Evolutionary conservation across 2,888 invertebrate species (phyloP).

Genomic region (Habroteleia sp.): DNA sequence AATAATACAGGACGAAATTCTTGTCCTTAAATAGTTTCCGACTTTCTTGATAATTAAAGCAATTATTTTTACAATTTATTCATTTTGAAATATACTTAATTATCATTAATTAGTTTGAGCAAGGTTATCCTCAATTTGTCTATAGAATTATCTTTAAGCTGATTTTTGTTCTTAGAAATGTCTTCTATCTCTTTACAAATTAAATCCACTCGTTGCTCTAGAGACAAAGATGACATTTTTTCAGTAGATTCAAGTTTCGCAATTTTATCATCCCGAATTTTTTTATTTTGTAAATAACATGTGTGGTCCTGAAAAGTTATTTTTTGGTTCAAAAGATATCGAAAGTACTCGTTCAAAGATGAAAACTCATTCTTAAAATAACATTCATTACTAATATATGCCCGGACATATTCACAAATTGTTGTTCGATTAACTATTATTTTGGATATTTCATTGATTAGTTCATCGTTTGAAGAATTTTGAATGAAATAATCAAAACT

Average conservation of each 20-base stretch:
- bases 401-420: slow-evolving; percentile 68
- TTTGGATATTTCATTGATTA: slow-evolving; percentile 69
- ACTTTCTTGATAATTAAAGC: too few species aligned
- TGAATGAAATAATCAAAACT: slow-evolving; percentile 72
- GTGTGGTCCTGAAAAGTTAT: slow-evolving; percentile 55
- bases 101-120: slow-evolving; percentile 37
- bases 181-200: slow-evolving; percentile 70
- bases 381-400: slow-evolving; percentile 68
- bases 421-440: slow-evolving; percentile 65
- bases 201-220: slow-evolving; percentile 65
- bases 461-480: slow-evolving; percentile 67
- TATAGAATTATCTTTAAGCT: slow-evolving; percentile 57
- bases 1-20: too few species aligned
- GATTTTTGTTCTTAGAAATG: slow-evolving; percentile 58
- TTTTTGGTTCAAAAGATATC: slow-evolving; percentile 40
- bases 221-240: slow-evolving; percentile 6
- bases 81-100: too few species aligned
- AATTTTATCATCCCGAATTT: slow-evolving; percentile 67
- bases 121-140: slow-evolving; percentile 64
- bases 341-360: slow-evolving; percentile 64
- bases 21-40: too few species aligned
- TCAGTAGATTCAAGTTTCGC: slow-evolving; percentile 58
- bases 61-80: too few species aligned
- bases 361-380: slow-evolving; percentile 65
- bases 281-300: slow-evolving; percentile 67